Evolutionary conservation across 2,888 invertebrate species (phyloP).

Genomic region (Lasioglossum pauxillum): DNA sequence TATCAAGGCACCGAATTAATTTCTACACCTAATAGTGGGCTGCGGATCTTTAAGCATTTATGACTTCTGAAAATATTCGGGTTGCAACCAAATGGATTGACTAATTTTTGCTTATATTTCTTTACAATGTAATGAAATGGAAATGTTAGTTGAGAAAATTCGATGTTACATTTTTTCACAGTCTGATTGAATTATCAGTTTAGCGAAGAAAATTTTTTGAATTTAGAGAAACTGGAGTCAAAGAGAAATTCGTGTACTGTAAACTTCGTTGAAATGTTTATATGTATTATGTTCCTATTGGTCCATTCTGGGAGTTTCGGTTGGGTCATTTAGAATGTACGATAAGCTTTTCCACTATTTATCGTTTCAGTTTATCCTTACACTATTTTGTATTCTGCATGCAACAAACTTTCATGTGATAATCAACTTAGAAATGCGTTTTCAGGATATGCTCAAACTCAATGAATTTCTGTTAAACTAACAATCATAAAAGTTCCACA

Average conservation of each 20-base stretch:
- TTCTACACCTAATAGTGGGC: too few species aligned
- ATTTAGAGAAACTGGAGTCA: background rate
- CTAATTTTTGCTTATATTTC: background rate
- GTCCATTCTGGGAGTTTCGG: background rate
- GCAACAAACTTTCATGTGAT: background rate
- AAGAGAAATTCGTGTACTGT: background rate
- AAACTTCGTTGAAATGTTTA: background rate
- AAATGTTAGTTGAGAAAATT: background rate
- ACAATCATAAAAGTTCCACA: background rate
- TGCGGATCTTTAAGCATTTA: background rate
- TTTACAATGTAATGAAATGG: background rate
- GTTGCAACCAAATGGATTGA: background rate
- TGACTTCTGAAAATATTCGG: background rate
- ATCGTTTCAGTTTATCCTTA: background rate
- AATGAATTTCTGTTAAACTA: background rate
- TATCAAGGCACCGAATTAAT: too few species aligned
- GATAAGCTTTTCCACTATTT: background rate
- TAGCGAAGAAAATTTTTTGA: background rate
- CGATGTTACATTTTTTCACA: too few species aligned
- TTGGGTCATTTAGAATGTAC: background rate
- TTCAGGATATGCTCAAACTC: background rate
- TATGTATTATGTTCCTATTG: background rate
- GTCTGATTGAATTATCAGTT: too few species aligned
- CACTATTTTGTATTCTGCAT: background rate
- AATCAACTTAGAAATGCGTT: background rate